These are phyloP conservation scores for Diarsia dahlii DNA, from an alignment of 2,888 invertebrate genomes.

Conservation along the genomic window DNA sequence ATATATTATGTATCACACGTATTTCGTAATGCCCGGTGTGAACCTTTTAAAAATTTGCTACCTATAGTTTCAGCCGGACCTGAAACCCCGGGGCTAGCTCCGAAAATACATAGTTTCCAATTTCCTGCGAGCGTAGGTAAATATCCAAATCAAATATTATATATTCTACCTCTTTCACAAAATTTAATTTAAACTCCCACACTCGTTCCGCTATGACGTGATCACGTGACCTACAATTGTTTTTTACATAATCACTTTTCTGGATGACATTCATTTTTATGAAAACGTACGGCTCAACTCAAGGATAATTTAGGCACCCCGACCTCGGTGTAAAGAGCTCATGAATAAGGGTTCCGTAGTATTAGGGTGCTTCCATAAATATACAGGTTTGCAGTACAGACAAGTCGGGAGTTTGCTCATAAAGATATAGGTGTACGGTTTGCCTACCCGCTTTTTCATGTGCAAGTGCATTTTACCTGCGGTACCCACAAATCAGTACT, in stretches of 20 bases:
- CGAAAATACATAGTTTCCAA: conserved; percentile 20
- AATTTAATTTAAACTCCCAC: conserved; percentile 24
- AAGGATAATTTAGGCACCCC: conserved; percentile 23
- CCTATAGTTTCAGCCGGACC: background rate
- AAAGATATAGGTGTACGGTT: background rate
- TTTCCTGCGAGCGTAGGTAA: background rate
- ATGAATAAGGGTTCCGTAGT: conserved; percentile 47
- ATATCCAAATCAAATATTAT: conserved; percentile 16
- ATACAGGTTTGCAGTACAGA: background rate
- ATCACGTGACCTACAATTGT: conserved; percentile 46
- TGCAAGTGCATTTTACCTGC: background rate
- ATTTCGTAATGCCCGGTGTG: background rate
- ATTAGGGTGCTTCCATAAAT: background rate
- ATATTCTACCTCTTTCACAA: conserved; percentile 17
- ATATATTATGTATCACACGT: too few relatives aligned
- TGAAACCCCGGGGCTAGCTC: background rate
- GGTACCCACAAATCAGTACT: too few relatives aligned
- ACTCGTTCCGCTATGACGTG: background rate
- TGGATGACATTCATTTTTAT: conserved; percentile 50
- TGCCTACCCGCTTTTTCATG: background rate
- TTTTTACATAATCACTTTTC: conserved; percentile 40
- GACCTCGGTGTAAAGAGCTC: conserved; percentile 43
- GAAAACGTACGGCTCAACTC: conserved; percentile 23
- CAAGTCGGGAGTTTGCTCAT: background rate
- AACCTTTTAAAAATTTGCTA: background rate